Evolutionary conservation across 2,113 vertebrate genomes (phyloP), one percentile per base, ranked within the genome.

Genomic region (Falcunculus frontatus): DNA sequence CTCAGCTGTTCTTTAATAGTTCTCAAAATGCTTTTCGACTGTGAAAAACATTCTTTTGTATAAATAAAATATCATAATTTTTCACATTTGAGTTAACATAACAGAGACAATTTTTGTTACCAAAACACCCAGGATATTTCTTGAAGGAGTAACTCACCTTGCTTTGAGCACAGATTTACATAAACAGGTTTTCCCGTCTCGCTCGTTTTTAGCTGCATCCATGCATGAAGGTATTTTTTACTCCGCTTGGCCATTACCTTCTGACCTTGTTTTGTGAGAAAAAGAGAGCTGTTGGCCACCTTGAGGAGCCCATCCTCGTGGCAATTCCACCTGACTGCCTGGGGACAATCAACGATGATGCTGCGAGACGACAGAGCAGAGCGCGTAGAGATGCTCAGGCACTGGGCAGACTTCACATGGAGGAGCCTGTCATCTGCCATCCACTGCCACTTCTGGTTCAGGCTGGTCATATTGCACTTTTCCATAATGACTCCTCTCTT

Each of bases 371-470:
- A 98, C 10, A 82, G 90, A 4, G 98, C 92, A 23, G 98, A 94
- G 21, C 29, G 91, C 0, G 68, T 95, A 65, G 96, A 98, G 91
- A 97, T 59, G 60, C 98, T 94, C 68, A 99, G 97, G 95, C 99
- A 99, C 81, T 79, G 87, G 33, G 96, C 95, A 27, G 98, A 98
- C 32, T 90, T 95, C 42, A 96, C 32, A 2, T 99, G 98, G 25
- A 98, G 94, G 35, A 99, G 97, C 62, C 97, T 98, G 89, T 94
- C 97, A 17, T 98, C 94, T 27, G 95, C 84, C 7, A 89, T 98
- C 98, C 99, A 99, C 65, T 67, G 97, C 99, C 99, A 99, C 46
- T 98, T 97, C 82, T 99, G 99, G 92, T 90, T 95, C n/a, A 87
- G 96, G 92, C 53, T 97, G 52, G 92, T 97, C 56, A 93, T 78